Conservation (phyloP, 2,113 vertebrate species). For the Isichthys henryi region DNA sequence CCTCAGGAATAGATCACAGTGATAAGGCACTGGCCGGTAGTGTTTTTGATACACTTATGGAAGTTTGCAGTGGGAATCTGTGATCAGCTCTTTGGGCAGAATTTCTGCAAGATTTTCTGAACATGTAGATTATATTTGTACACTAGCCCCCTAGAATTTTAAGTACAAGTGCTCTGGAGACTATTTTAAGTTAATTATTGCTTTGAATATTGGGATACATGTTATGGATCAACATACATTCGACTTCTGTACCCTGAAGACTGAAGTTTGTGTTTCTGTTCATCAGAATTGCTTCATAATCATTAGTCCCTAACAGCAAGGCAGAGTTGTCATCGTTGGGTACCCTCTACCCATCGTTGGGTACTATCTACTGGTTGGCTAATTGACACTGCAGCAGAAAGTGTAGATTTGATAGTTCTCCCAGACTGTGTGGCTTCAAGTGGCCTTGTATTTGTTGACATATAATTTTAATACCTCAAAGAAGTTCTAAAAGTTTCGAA, state of each 20-base stretch:
- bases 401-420: not conserved
- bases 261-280: not conserved
- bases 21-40: not conserved
- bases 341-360: not conserved
- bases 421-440: not conserved
- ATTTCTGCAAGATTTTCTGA: not conserved
- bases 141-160: not conserved
- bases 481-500: not conserved
- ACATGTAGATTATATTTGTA: not conserved
- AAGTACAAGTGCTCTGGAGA: no score
- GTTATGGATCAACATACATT: not conserved
- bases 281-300: not conserved
- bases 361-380: not conserved
- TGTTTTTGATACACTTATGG: not conserved
- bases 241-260: not conserved
- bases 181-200: not conserved
- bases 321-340: not conserved
- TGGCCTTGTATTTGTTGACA: not conserved
- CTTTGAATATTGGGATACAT: not conserved
- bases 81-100: not conserved
- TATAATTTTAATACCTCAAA: not conserved
- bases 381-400: not conserved
- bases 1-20: not conserved
- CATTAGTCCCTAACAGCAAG: not conserved
- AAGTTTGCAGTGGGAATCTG: not conserved